Evolutionary conservation across 2,113 vertebrate genomes (phyloP), one percentile per base, ranked within the genome.

Genomic region (Otus sunia): DNA sequence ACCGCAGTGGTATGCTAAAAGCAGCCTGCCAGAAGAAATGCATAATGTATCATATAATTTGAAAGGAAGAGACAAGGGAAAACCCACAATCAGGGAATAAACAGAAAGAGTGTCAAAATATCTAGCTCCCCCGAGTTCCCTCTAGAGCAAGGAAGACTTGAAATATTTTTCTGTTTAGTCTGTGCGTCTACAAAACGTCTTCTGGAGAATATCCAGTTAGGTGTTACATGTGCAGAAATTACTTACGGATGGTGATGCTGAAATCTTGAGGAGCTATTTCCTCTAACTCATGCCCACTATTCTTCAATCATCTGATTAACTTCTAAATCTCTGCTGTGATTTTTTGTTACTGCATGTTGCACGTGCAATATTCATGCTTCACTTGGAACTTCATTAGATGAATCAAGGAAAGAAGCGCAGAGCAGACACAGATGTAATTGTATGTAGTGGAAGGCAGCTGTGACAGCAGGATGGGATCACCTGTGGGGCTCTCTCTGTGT

Each of bases 21-120:
- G 74, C 82, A 92, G 69, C 45, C 79, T 96, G 80, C 94, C 83
- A 85, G 75, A 85, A 94, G 60, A 94, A 96, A 92, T 87, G 52
- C 27, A 26, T 88, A 63, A 78, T 49, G 32, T 85, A 50, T 64
- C 49, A 64, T 79, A 69, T 90, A 50, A 62, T 85, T 91, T 87
- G 94, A 86, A 89, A 74, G 83, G 56, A 84, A 92, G 68, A 91
- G 64, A 88, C 14, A n/a, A 76, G 76, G 75, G 49, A 72, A 84
- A 95, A 78, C 60, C 76, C 58, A 60, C 43, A 72, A 27, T 50
- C 26, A 10, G 66, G 56, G 77, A 87, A 55, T 30, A 68, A 75
- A 49, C 36, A 82, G 80, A 68, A 94, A 47, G 59, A 90, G 80
- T 50, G 62, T 87, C 80, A 91, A 82, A 82, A 90, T 88, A 53